Evolutionary conservation across 2,888 invertebrate genomes (phyloP), one percentile per base, ranked within the genome.

Genomic region (Drosophila imparisetae): DNA sequence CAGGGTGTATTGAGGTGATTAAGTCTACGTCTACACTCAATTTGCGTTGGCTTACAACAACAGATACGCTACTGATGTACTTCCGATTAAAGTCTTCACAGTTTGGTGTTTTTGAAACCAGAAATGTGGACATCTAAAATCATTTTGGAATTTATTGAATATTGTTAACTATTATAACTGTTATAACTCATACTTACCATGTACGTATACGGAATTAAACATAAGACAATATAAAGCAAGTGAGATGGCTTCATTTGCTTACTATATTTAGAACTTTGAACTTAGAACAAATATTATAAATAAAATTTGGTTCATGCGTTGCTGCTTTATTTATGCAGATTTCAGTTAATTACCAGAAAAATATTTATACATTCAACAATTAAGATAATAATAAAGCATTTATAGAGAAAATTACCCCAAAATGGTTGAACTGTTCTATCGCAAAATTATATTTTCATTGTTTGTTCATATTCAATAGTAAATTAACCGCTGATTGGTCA

Each of bases 21-120:
- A 86, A 38, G 8, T 64, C 50, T 34, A 71, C n/a, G 2, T 78
- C 67, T 5, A 80, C 3, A 54, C 59, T 65, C 2, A 82, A 0
- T 21, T 38, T 67, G 0, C 36, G 4, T 65, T 60, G 2, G 18
- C 52, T 0, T 57, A 1, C 6, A 18, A 4, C 30, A 81, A 0
- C 0, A 66, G 54, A 0, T 75, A 34, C 4, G 18, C 72, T 72
- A 4, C 32, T 18, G 0, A 83, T n/a, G 45, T 81, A 83, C 18
- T 42, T 72, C 0, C 34, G 55, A 48, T 72, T 81, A 45, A 50
- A 81, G 6, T 84, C 52, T 6, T 60, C 66, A 57, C 84, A 83
- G 4, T 21, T 18, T 10, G 63, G 50, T 1, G 50, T 4, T 6
- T 62, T 62, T 7, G 62, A 18, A n/a, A 81, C 32, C 1, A 36